Evolutionary conservation across 2,797 vertebrate genomes (phyloP).

Genomic region (Prunella strophiata): DNA sequence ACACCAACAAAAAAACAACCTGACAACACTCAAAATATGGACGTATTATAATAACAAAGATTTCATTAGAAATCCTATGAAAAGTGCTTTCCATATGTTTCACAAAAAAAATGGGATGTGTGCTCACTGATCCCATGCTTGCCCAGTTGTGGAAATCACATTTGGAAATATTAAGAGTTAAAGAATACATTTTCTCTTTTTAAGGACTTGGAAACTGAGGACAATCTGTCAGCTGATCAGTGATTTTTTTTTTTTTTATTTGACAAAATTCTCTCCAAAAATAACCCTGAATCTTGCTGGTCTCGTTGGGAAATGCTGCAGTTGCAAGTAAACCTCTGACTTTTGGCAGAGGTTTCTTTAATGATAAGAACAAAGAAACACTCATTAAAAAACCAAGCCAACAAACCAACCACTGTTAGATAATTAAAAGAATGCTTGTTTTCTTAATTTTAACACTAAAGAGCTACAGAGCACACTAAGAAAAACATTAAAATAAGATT

Average conservation of each 20-base stretch:
- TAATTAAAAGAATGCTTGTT: not conserved
- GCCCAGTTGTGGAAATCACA: not conserved
- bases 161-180: not conserved
- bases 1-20: not conserved
- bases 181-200: not conserved
- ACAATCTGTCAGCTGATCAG: not conserved
- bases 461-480: not conserved
- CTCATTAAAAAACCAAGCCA: not conserved
- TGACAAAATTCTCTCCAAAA: not conserved
- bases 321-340: not conserved
- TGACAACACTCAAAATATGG: conserved; percentile 8
- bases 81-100: not conserved
- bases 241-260: not conserved
- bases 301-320: not conserved
- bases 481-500: not conserved
- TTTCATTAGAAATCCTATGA: not conserved
- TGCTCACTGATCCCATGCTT: not conserved
- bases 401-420: not conserved
- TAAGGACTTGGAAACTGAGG: not conserved
- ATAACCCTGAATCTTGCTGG: not conserved
- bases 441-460: not conserved
- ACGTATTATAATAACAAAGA: not conserved
- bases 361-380: not conserved
- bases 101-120: not conserved
- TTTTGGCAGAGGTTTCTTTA: not conserved